Evolutionary conservation across 2,888 invertebrate species (phyloP).

Genomic region (Epinotia demarniana): DNA sequence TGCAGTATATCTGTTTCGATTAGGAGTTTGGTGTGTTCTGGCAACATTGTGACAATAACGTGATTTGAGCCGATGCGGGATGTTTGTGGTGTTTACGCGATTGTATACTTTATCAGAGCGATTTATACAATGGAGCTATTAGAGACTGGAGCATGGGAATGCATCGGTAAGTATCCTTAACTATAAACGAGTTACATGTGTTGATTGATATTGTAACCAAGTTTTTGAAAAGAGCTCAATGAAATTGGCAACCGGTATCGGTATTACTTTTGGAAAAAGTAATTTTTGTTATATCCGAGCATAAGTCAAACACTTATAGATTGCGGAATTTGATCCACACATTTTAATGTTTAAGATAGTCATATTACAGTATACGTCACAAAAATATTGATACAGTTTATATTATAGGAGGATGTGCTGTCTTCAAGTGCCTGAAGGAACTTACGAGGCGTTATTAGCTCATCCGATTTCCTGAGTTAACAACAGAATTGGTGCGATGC

Average conservation of each 20-base stretch:
- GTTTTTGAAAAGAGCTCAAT: no score
- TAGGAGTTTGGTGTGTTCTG: constrained; percentile 11
- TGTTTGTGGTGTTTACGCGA: constrained; percentile 67
- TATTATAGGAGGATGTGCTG: not conserved
- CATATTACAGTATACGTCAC: no score
- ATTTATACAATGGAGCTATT: constrained; percentile 23
- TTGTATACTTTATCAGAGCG: constrained; percentile 39
- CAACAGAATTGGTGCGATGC: constrained; percentile 33
- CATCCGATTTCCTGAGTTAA: constrained; percentile 35
- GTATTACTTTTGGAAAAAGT: no score
- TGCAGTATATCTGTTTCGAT: constrained; percentile 36
- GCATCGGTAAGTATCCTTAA: no score
- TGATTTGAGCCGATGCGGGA: constrained; percentile 71
- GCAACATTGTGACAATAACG: constrained; percentile 61
- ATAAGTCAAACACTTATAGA: no score
- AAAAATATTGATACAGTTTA: no score
- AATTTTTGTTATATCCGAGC: no score
- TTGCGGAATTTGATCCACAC: not conserved
- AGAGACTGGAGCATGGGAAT: not conserved
- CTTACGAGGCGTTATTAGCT: constrained; percentile 17
- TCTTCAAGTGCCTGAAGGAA: not conserved
- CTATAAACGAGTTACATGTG: no score
- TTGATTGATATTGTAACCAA: no score
- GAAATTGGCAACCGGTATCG: no score
- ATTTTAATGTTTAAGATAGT: not conserved